A percentile compares a stretch with the other conserved stretches of the same genome.
Conservation (phyloP, 1,140 invertebrate genomes). For the Berghia stephanieae region DNA sequence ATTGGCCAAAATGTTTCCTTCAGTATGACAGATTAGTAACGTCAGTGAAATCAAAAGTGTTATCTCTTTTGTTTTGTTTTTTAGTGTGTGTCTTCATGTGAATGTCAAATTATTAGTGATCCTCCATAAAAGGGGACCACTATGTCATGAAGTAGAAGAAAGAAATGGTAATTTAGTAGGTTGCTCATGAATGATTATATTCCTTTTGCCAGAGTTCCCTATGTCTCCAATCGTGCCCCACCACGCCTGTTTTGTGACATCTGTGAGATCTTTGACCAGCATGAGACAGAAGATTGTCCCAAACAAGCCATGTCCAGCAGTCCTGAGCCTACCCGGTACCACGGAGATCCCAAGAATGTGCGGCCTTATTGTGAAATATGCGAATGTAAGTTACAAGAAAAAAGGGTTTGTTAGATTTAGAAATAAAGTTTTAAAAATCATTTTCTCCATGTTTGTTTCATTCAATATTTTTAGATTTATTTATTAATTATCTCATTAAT, state of each 20-base stretch:
- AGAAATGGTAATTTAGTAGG: too few relatives aligned
- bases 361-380: conserved; percentile 91
- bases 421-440: too few relatives aligned
- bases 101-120: too few relatives aligned
- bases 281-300: conserved; percentile 97
- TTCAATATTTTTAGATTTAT: not conserved
- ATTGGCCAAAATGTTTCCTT: too few relatives aligned
- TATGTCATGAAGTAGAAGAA: too few relatives aligned
- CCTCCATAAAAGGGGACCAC: too few relatives aligned
- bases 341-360: conserved; percentile 69
- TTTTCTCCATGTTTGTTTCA: not conserved
- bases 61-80: too few relatives aligned
- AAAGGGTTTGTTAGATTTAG: not conserved
- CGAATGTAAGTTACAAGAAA: conserved; percentile 76
- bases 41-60: too few relatives aligned
- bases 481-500: not conserved
- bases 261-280: conserved; percentile 94
- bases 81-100: too few relatives aligned
- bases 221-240: conserved; percentile 44
- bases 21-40: too few relatives aligned
- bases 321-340: conserved; percentile 64
- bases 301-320: conserved; percentile 73
- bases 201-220: too few relatives aligned
- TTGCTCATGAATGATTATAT: too few relatives aligned
- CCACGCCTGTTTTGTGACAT: conserved; percentile 94